Percentiles rank a stretch among this genome's conserved stretches.
Conservation (phyloP, 2,888 invertebrate species). For the Acanthoscelides obtectus region DNA sequence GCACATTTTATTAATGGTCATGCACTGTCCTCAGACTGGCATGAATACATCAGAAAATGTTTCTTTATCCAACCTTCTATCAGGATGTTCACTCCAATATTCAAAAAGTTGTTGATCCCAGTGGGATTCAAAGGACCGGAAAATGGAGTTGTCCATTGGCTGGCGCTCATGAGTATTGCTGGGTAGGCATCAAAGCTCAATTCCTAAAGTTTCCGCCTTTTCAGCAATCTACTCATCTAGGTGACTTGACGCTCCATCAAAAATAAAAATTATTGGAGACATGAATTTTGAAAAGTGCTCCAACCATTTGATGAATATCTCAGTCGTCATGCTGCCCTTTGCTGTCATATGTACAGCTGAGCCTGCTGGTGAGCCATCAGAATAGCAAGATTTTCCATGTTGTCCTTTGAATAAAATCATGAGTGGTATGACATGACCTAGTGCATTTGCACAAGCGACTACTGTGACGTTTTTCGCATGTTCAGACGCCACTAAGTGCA, state of each 20-base stretch:
- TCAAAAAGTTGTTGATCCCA: slow-evolving; percentile 36
- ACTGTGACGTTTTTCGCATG: slow-evolving; percentile 37
- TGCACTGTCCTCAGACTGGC: slow-evolving; percentile 25
- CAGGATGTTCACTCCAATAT: slow-evolving; percentile 28
- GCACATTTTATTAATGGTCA: not conserved
- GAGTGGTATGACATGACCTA: slow-evolving; percentile 25
- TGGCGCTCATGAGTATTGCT: slow-evolving; percentile 38
- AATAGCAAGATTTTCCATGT: slow-evolving; percentile 7
- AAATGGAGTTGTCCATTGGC: slow-evolving; percentile 36
- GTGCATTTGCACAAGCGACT: slow-evolving; percentile 32
- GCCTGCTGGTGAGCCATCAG: slow-evolving; percentile 17
- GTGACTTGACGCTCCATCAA: too few species aligned
- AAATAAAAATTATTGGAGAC: slow-evolving; percentile 24
- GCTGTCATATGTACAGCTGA: slow-evolving; percentile 25
- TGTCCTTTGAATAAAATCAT: slow-evolving; percentile 27
- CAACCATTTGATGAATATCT: slow-evolving; percentile 24
- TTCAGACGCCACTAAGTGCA: slow-evolving; percentile 34
- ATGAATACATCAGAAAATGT: slow-evolving; percentile 28
- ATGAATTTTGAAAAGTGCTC: slow-evolving; percentile 30
- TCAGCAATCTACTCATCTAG: slow-evolving; percentile 32
- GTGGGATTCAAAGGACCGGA: slow-evolving; percentile 31
- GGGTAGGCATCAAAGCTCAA: slow-evolving; percentile 35
- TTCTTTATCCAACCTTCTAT: slow-evolving; percentile 31
- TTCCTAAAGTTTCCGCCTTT: slow-evolving; percentile 29
- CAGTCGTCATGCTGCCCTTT: slow-evolving; percentile 30